Base-by-base conservation (phyloP, 1,140 invertebrate genomes). In the Araneus ventricosus region DNA sequence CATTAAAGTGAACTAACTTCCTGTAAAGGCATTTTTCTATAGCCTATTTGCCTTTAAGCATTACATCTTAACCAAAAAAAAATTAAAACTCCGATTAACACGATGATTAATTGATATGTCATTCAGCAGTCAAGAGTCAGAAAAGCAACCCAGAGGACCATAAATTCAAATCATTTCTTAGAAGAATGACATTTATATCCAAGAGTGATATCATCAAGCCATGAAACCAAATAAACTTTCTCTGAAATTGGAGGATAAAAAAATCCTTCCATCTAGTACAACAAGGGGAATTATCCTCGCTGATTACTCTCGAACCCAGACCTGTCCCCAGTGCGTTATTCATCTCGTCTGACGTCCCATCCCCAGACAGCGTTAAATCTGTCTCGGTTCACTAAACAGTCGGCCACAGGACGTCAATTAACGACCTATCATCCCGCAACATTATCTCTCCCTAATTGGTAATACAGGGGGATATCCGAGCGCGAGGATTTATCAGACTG, bases 381-480 rank as follows among this genome's bases (percentile, higher is more conserved):
- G 88, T 80, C 70, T 52, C 75, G 37, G n/a, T 39, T 90, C 88
- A 45, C 34, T 80, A 34, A 59, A 88, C 27, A 57, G 30, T 67
- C 41, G 3, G 88, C 88, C 88, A 30, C 70, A 90, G 20, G 39
- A 80, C 75, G 88, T 80, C 88, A 90, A 90, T 90, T 90, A 90
- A 90, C 88, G 70, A n/a, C n/a, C 10, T 52, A 57, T 79, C 67
- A 7, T 80, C 27, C 8, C 8, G 59, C 67, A 59, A 61, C 67
- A 80, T 80, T 90, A 90, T 90, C 88, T 57, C 27, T 57, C 88
- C 10, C 70, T 59, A 80, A 90, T 90, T 80, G 88, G 75, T 45
- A 80, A 70, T 80, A 45, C 7, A 80, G 34, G 85, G 57, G 85
- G 27, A 86, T 41, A 80, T 41, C 24, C 39, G 30, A 4, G 30